Percentiles rank a stretch among this genome's conserved stretches.
phyloP scores from a whole-genome alignment of 2,797 vertebrate genomes.

The Leucoraja ocellata region DNA sequence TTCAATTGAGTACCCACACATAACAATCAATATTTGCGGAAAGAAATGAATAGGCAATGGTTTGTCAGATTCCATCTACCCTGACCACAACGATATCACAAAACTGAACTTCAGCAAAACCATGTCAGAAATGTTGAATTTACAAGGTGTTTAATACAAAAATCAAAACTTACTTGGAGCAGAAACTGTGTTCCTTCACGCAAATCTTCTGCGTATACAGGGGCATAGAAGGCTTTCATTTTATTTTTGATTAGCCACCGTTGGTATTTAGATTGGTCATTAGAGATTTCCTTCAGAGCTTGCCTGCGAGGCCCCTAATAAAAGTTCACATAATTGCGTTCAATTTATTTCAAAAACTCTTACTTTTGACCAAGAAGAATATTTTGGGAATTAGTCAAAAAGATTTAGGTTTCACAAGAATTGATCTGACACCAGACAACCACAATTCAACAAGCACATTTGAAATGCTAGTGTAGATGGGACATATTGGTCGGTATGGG shows the following conservation, averaged over 20 bases:
- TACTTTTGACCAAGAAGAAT: no score
- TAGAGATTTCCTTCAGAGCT: conserved; percentile 83
- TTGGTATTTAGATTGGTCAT: conserved; percentile 79
- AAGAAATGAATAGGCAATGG: neutral
- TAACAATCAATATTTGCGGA: neutral
- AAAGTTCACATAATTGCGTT: neutral
- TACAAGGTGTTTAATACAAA: neutral
- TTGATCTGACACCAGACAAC: neutral
- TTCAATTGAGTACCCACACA: neutral
- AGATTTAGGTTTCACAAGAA: neutral
- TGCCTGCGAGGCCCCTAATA: conserved; percentile 81
- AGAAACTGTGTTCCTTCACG: conserved; percentile 84
- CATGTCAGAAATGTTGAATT: neutral
- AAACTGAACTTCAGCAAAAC: neutral
- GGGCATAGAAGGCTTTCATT: conserved; percentile 89
- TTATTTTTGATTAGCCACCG: conserved; percentile 91
- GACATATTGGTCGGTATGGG: no score
- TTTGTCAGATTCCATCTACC: neutral
- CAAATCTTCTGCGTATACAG: conserved; percentile 87
- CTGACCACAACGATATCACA: neutral
- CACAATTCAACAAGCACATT: neutral
- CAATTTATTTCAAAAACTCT: neutral
- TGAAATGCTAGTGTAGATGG: neutral
- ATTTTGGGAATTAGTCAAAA: neutral
- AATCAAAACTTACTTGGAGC: conserved; percentile 71